Evolutionary conservation across 2,888 invertebrate genomes (phyloP), one percentile per base, ranked within the genome.

Genomic region (Leucoma salicis): DNA sequence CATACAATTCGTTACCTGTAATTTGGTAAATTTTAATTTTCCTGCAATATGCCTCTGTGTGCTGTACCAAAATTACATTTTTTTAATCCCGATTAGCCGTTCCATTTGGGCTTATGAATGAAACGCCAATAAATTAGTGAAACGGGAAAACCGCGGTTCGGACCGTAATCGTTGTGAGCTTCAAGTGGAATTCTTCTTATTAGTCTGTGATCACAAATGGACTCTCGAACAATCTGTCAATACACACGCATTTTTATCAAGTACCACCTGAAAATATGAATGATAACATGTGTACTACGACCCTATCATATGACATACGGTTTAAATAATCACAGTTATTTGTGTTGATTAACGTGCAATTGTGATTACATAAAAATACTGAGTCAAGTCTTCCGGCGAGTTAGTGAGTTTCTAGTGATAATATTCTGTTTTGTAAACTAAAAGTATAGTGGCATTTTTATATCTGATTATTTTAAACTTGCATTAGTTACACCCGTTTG

Each of bases 221-320:
- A 62, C 59, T 72, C 69, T 73, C 55, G 67, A 71, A 61, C 63
- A 62, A 63, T 70, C 59, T 65, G 65, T 58, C 63, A 64, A 59
- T 58, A 63, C 56, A 50, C 76, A 78, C 76, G 76, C 66, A 74
- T 75, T 69, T 45, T 77, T 77, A 73, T 79, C 75, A 74, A 73
- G 79, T 79, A 78, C 73, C 69, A 70, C 67, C 63, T 65, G 70
- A 75, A 79, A 74, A 73, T 78, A 80, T 82, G 82, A 81, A 78
- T 82, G 79, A 74, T 83, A 83, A 73, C 74, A 77, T 74, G 75
- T 70, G 72, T 68, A 66, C 70, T 50, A 59, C 62, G 57, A 57
- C 39, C 58, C 39, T 63, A 66, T 63, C 56, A 49, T 56, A 53
- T 49, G 57, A 44, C 43, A 49, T 47, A 46, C 53, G 50, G 48